Evolutionary conservation across 1,140 invertebrate species (phyloP).

Genomic region (Drosophila jambulina): DNA sequence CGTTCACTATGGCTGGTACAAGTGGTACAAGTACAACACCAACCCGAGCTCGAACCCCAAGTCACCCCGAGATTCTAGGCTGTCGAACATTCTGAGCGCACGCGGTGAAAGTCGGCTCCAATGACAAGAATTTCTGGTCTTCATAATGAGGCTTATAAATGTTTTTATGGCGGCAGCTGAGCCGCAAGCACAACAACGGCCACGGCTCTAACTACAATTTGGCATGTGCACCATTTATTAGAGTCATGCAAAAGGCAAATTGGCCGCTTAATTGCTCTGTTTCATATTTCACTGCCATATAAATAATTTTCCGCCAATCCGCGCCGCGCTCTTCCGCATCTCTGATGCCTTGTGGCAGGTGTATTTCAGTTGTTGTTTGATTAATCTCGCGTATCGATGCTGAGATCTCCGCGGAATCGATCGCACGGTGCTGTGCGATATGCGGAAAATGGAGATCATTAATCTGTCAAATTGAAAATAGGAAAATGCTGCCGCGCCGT

Average conservation of each 20-base stretch:
- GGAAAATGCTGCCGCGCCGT: slow-evolving; percentile 29
- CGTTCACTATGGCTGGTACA: slow-evolving; percentile 44
- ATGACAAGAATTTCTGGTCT: slow-evolving; percentile 83
- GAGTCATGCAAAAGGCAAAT: slow-evolving; percentile 72
- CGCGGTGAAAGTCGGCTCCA: slow-evolving; percentile 75
- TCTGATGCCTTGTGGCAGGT: slow-evolving; percentile 40
- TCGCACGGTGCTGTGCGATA: slow-evolving; percentile 8
- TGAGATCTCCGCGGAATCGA: slow-evolving; percentile 20
- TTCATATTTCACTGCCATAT: slow-evolving; percentile 38
- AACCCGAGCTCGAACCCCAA: not conserved
- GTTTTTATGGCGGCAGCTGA: slow-evolving; percentile 76
- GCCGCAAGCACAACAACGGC: slow-evolving; percentile 55
- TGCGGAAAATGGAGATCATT: slow-evolving; percentile 49
- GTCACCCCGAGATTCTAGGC: slow-evolving; percentile 33
- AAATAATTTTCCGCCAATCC: slow-evolving; percentile 14
- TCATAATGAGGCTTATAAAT: slow-evolving; percentile 83
- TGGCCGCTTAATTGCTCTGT: slow-evolving; percentile 72
- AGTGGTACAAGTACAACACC: slow-evolving; percentile 35
- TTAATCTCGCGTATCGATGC: slow-evolving; percentile 33
- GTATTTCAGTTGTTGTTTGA: slow-evolving; percentile 29
- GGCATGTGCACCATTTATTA: slow-evolving; percentile 82
- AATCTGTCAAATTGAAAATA: slow-evolving; percentile 48
- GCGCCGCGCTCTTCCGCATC: slow-evolving; percentile 10
- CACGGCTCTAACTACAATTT: slow-evolving; percentile 59
- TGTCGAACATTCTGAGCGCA: slow-evolving; percentile 53